These are phyloP conservation scores for Allophyes oxyacanthae DNA, from an alignment of 2,888 invertebrate genomes.

Conservation along the genomic window DNA sequence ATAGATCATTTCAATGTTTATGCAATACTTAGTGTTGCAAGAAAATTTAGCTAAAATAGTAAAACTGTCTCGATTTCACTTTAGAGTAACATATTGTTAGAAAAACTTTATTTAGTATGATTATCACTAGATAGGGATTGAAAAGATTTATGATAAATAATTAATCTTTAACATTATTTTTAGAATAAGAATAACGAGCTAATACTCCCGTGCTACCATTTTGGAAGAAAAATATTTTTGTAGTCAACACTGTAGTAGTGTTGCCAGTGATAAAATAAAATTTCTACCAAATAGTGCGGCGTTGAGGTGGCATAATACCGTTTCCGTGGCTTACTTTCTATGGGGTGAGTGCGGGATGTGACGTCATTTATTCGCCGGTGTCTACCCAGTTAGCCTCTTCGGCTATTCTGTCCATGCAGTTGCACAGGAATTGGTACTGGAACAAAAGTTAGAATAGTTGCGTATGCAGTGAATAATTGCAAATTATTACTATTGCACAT, in stretches of 20 bases:
- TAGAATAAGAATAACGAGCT: slow-evolving; percentile 52
- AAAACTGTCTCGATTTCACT: slow-evolving; percentile 1
- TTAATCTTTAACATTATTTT: slow-evolving; percentile 45
- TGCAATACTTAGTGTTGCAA: slow-evolving; percentile 12
- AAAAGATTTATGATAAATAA: slow-evolving; percentile 51
- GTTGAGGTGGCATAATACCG: slow-evolving; percentile 54
- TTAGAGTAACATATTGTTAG: slow-evolving; percentile 32
- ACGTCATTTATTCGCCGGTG: slow-evolving; percentile 91
- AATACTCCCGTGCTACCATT: slow-evolving; percentile 47
- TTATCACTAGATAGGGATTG: slow-evolving; percentile 43
- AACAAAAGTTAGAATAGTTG: slow-evolving; percentile 63
- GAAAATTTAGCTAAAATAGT: slow-evolving; percentile 11
- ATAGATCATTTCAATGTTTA: slow-evolving; percentile 1
- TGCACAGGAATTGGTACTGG: slow-evolving; percentile 96
- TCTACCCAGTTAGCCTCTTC: slow-evolving; percentile 97
- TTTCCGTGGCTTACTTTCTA: slow-evolving; percentile 54
- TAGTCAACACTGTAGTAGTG: slow-evolving; percentile 24
- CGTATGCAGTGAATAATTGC: too few relatives aligned
- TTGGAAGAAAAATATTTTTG: slow-evolving; percentile 48
- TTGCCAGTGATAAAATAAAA: slow-evolving; percentile 25
- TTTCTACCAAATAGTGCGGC: slow-evolving; percentile 49
- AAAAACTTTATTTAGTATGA: slow-evolving; percentile 25
- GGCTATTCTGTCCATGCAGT: slow-evolving; percentile 98
- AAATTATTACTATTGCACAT: too few relatives aligned
- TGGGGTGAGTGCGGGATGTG: slow-evolving; percentile 3